Conservation (phyloP, 2,888 invertebrate species). For the Monochamus alternatus region DNA sequence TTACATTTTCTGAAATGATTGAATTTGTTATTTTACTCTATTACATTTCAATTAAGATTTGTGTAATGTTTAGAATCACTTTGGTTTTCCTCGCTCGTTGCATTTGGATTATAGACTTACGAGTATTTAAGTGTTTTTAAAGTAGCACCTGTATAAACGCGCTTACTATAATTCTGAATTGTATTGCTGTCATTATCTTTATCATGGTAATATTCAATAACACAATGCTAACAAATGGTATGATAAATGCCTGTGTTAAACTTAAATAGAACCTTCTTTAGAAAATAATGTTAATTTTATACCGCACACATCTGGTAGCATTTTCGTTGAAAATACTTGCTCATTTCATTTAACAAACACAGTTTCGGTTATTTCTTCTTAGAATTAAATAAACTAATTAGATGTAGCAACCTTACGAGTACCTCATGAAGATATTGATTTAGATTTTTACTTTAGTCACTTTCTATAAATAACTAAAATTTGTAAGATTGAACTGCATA, state of each 20-base stretch:
- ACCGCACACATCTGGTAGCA: conserved; percentile 44
- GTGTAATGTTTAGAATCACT: neutral
- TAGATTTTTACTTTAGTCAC: too few relatives aligned
- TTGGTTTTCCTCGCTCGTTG: conserved; percentile 42
- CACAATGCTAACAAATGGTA: conserved; percentile 56
- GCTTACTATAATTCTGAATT: conserved; percentile 56
- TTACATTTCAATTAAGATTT: neutral
- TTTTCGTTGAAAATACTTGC: conserved; percentile 31
- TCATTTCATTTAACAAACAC: neutral
- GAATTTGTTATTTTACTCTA: too few relatives aligned
- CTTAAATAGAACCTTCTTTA: conserved; percentile 39
- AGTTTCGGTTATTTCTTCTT: conserved; percentile 33
- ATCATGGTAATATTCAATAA: conserved; percentile 59
- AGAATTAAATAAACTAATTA: conserved; percentile 1
- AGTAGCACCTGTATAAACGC: conserved; percentile 54
- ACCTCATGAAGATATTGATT: too few relatives aligned
- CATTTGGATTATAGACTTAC: conserved; percentile 45
- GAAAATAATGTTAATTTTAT: conserved; percentile 49
- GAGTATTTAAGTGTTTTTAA: conserved; percentile 57
- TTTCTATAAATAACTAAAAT: too few relatives aligned
- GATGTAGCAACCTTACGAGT: too few relatives aligned
- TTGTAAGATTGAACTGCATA: too few relatives aligned
- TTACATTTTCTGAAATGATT: too few relatives aligned
- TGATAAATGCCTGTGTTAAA: conserved; percentile 53
- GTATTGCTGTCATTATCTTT: conserved; percentile 57